Conservation (phyloP, 1,140 invertebrate genomes). For the Cydia strobilella region DNA sequence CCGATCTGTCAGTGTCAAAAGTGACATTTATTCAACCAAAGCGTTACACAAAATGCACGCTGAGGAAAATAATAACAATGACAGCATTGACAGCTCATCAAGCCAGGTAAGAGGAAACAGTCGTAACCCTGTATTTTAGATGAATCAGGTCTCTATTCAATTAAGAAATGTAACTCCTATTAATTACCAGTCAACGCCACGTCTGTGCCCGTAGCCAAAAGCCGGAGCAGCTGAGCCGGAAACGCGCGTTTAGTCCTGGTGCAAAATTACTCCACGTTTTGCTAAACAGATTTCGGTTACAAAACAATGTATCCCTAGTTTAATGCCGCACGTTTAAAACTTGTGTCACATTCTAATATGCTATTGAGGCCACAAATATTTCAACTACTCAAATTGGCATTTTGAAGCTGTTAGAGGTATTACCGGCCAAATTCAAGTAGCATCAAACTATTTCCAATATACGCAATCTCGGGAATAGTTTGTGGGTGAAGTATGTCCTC, state of each 20-base stretch:
- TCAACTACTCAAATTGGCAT: constrained; percentile 9
- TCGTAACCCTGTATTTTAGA: too few species aligned
- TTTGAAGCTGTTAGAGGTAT: constrained; percentile 7
- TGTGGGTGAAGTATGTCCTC: constrained; percentile 24
- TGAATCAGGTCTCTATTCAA: too few species aligned
- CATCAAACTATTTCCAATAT: constrained; percentile 29
- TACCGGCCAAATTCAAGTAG: constrained; percentile 17
- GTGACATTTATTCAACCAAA: too few species aligned
- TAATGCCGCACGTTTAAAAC: neutral
- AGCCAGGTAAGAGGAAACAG: too few species aligned
- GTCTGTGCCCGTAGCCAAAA: too few species aligned
- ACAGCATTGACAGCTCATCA: too few species aligned
- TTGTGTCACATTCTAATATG: neutral
- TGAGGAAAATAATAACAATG: too few species aligned
- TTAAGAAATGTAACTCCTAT: too few species aligned
- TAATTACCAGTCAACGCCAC: too few species aligned
- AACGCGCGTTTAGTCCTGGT: neutral
- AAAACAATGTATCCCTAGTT: neutral
- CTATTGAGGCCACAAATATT: constrained; percentile 8
- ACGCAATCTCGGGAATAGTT: constrained; percentile 24
- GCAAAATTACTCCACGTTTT: neutral
- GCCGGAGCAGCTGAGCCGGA: neutral
- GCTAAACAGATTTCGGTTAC: neutral
- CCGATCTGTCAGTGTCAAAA: too few species aligned
- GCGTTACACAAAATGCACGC: too few species aligned